Conservation (phyloP, 2,113 vertebrate species). For the Corvus moneduloides region DNA sequence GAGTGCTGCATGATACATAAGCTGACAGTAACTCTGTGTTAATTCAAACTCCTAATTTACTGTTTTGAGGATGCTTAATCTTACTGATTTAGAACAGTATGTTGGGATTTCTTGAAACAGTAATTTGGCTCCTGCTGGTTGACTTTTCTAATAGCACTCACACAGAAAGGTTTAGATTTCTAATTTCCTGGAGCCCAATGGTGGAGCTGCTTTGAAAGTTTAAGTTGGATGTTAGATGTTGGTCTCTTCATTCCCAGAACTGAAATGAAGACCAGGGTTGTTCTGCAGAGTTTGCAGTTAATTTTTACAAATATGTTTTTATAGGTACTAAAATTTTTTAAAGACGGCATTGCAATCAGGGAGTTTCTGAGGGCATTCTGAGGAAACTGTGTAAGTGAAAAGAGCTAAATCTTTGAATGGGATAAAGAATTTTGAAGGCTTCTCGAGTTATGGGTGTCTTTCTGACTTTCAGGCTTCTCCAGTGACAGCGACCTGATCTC, state of each 20-base stretch:
- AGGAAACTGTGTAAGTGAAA: not conserved
- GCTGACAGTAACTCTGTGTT: not conserved
- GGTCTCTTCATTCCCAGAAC: not conserved
- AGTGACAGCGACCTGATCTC: conserved; percentile 90
- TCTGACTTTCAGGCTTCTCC: conserved; percentile 79
- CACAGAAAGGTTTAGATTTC: not conserved
- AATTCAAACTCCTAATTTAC: not conserved
- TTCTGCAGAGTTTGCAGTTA: not conserved
- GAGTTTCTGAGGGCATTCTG: not conserved
- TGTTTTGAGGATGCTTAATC: not conserved
- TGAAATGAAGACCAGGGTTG: not conserved
- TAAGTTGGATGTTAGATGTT: not conserved
- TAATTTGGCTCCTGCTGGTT: not conserved
- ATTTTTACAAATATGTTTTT: not conserved
- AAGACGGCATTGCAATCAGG: not conserved
- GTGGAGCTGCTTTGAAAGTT: not conserved
- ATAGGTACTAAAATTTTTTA: not conserved
- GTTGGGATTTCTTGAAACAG: not conserved
- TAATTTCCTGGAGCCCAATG: not conserved
- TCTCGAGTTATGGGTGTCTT: not conserved
- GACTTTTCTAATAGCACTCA: not conserved
- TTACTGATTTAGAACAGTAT: not conserved
- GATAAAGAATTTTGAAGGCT: not conserved
- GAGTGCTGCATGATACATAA: not conserved
- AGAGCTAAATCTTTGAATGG: not conserved